A percentile compares a stretch with the other conserved stretches of the same genome.
These are phyloP conservation scores for Cancer borealis DNA, from an alignment of 2,888 invertebrate genomes.

Conservation along the genomic window DNA sequence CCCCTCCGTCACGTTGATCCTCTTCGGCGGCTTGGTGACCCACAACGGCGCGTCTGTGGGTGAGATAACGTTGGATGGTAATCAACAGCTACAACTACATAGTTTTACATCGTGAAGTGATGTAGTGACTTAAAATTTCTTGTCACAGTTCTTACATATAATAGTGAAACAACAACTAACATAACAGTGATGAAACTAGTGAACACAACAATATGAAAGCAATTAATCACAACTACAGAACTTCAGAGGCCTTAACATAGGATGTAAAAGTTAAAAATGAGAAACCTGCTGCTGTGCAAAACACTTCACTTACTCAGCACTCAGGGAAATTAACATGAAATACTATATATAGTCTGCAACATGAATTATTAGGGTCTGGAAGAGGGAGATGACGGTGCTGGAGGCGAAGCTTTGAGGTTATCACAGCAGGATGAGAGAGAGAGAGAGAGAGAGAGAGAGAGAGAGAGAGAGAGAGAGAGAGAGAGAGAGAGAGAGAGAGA, in stretches of 20 bases:
- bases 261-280: neutral
- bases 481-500: no score
- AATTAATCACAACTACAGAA: neutral
- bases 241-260: neutral
- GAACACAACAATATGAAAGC: neutral
- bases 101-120: neutral
- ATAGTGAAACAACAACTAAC: neutral
- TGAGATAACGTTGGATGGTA: neutral
- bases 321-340: neutral
- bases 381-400: neutral
- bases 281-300: neutral
- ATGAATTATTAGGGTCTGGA: neutral
- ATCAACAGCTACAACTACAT: conserved; percentile 27
- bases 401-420: neutral
- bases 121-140: neutral
- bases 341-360: neutral
- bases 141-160: neutral
- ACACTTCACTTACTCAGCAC: neutral
- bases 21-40: conserved; percentile 59
- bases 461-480: no score
- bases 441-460: neutral
- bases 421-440: neutral
- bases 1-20: conserved; percentile 70
- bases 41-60: conserved; percentile 69
- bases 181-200: neutral